Evolutionary conservation across 2,113 vertebrate genomes (phyloP), one percentile per base, ranked within the genome.

Genomic region (Astur gentilis): DNA sequence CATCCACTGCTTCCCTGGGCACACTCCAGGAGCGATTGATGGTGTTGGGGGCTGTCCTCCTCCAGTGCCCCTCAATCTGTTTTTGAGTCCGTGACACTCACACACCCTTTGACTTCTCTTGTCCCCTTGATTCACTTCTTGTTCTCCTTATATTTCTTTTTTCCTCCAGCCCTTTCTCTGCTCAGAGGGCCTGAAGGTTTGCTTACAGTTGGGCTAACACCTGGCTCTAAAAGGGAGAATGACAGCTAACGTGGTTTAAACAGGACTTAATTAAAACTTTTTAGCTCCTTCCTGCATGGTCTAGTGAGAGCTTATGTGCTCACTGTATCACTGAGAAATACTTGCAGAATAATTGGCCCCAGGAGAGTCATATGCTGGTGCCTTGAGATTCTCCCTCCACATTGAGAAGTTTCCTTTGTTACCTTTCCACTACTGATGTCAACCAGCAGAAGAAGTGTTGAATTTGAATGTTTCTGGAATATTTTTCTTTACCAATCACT

Each of bases 341-440:
- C 50, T 90, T 80, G 58, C 89, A 89, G 75, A 88, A 88, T 96
- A 97, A 96, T 94, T 97, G 93, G 90, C 87, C 95, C 71, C 93
- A 92, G 45, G 85, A 96, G 85, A 94, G 44, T 90, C 78, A 49
- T 62, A 83, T n/a, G 32, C n/a, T 0, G 0, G 54, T 88, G 62
- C 19, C 92, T 94, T 58, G 78, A 94, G 95, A 95, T 57, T 93
- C 31, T 54, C 36, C 58, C 27, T 96, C 72, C 67, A 85, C 67
- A 58, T 0, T 55, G 62, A 93, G 84, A 31, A 83, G 50, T 57
- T 93, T 87, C 22, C 57, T 90, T 85, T 87, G 52, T 91, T 94
- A 76, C 91, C 89, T 89, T 91, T 78, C 54, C 40, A 58, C 34
- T 54, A 57, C 44, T 65, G 61, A 85, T 91, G 58, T 72, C 81